Evolutionary conservation across 2,888 invertebrate genomes (phyloP), one percentile per base, ranked within the genome.

Genomic region (Andrena praecox): DNA sequence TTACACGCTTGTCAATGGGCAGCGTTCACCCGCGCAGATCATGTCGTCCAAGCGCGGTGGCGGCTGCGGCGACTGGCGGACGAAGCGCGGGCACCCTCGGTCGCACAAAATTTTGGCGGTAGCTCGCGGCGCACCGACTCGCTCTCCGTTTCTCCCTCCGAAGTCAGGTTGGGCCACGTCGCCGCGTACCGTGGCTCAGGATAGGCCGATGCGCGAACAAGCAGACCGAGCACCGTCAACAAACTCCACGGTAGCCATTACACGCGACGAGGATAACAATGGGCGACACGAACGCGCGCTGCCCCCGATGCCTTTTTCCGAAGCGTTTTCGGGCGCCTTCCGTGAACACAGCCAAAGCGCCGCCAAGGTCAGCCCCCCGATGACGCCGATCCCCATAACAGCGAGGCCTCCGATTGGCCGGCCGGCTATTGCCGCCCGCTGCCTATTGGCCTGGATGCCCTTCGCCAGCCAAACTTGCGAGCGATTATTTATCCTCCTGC

Each of bases 241-340:
- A 90, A 92, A 91, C 91, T 90, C 87, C 80, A 74, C 87, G 90
- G 92, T 90, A 86, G 92, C 92, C 92, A 92, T 92, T 92, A 92
- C 92, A 90, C 91, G 89, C 92, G 91, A 92, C 92, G 90, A 92
- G 92, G 92, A 92, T 91, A 91, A 92, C 92, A 92, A 92, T 92
- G 92, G 91, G 88, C 90, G 92, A 87, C 88, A 90, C 90, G 89
- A 91, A 90, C 86, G 86, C 89, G 89, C 88, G 90, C 89, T 90
- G 85, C 85, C 83, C 85, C 86, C 84, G 87, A 85, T 84, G 83
- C 82, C 87, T 85, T 84, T 89, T 86, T 86, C 86, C 86, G 85
- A 89, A 82, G 87, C 86, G 89, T 82, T 85, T 89, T 87, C 85
- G 82, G 86, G 85, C 89, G 88, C 88, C 84, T 85, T 82, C 87